These are phyloP conservation scores for Speoplatyrhinus poulsoni DNA, from an alignment of 2,113 vertebrate species.

Conservation along the genomic window DNA sequence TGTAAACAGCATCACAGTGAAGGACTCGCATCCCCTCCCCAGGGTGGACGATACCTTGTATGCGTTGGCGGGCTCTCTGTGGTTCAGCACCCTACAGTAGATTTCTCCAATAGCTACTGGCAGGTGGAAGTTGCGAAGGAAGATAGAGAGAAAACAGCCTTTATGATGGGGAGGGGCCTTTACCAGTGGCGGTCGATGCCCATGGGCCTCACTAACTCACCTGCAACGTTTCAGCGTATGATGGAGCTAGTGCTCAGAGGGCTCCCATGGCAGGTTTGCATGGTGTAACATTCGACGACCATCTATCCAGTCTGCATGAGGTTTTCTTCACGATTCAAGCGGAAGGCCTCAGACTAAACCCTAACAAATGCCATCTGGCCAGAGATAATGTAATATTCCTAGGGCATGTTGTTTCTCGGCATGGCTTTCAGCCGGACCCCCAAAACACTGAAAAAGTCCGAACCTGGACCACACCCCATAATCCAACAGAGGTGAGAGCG, in stretches of 20 bases:
- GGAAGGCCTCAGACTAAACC: no score
- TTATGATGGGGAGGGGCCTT: neutral
- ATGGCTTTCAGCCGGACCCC: conserved; percentile 18
- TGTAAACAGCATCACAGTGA: neutral
- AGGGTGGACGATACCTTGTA: neutral
- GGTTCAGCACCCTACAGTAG: neutral
- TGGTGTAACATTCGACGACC: neutral
- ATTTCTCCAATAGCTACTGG: neutral
- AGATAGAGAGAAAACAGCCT: neutral
- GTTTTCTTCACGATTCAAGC: no score
- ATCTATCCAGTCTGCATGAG: no score
- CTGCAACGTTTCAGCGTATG: conserved; percentile 14
- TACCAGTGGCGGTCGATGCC: conserved; percentile 9
- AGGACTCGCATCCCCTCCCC: neutral
- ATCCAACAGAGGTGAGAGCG: no score
- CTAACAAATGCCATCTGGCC: conserved; percentile 16
- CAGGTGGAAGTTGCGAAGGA: neutral
- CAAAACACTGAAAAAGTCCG: conserved; percentile 12
- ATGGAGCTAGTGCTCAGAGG: conserved; percentile 27
- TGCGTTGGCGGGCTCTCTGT: neutral
- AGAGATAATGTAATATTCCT: conserved; percentile 22
- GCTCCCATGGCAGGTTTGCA: neutral
- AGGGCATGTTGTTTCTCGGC: conserved; percentile 12
- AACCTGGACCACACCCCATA: conserved; percentile 10
- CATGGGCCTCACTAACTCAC: conserved; percentile 19